A percentile compares a stretch with the other conserved stretches of the same genome.
Evolutionary conservation across 2,113 vertebrate species (phyloP).

Genomic region (Pristiophorus japonicus): DNA sequence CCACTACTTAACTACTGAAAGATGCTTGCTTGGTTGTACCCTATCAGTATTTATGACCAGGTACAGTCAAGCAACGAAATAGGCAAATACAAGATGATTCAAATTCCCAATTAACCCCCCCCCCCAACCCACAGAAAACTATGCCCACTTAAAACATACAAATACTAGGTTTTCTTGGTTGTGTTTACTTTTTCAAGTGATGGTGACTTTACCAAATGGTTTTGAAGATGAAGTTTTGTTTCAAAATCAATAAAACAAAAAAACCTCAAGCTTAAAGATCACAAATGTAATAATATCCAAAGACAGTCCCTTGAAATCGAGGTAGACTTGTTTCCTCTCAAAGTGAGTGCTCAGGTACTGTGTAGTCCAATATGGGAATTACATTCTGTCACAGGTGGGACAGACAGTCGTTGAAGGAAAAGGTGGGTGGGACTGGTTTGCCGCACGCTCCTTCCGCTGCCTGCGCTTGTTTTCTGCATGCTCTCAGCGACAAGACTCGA

Average conservation of each 20-base stretch:
- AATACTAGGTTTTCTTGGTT: background rate
- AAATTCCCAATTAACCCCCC: background rate
- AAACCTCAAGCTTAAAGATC: no score
- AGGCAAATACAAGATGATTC: background rate
- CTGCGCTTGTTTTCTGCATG: no score
- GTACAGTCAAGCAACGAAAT: background rate
- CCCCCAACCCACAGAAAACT: background rate
- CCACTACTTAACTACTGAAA: background rate
- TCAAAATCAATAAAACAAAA: background rate
- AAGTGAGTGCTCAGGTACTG: no score
- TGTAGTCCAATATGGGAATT: no score
- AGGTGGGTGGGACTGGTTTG: no score
- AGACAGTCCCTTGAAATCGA: no score
- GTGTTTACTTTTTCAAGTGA: background rate
- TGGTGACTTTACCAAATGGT: background rate
- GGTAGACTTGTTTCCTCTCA: no score
- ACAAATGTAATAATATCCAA: no score
- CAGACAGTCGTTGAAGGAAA: no score
- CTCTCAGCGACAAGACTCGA: no score
- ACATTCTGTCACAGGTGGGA: no score
- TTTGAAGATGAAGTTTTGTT: background rate
- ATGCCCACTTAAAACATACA: background rate
- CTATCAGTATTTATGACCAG: background rate
- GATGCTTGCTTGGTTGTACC: background rate
- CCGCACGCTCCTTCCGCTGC: no score